Percentiles rank a stretch among this genome's conserved stretches.
These are phyloP conservation scores for Serrognathus titanus DNA, from an alignment of 2,888 invertebrate species.

Conservation along the genomic window DNA sequence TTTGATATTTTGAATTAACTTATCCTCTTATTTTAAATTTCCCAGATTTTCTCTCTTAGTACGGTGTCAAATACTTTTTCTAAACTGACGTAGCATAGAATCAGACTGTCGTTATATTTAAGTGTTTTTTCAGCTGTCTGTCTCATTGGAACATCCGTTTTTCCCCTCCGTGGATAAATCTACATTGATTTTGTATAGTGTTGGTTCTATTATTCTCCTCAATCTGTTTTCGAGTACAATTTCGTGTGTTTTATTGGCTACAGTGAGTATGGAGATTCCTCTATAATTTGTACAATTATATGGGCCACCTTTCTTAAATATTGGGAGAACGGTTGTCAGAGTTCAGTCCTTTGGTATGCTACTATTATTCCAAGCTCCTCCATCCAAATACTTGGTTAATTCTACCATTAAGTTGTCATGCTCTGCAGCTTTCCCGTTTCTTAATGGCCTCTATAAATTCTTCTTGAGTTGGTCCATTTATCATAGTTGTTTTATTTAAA, in stretches of 20 bases:
- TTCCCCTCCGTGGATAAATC: too few relatives aligned
- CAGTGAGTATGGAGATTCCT: neutral
- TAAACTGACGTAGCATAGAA: too few relatives aligned
- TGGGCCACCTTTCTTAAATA: neutral
- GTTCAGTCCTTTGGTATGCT: neutral
- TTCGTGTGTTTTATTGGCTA: neutral
- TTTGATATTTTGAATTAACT: too few relatives aligned
- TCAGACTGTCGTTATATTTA: too few relatives aligned
- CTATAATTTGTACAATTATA: neutral
- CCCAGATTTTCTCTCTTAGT: too few relatives aligned
- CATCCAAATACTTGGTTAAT: neutral
- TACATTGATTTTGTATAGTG: too few relatives aligned
- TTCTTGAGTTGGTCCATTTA: neutral
- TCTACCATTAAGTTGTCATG: neutral
- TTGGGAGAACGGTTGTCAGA: neutral
- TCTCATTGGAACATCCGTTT: too few relatives aligned
- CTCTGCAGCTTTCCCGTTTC: neutral
- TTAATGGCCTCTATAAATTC: neutral
- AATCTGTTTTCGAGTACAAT: neutral
- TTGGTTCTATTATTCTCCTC: neutral
- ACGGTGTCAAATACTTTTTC: too few relatives aligned
- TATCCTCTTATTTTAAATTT: too few relatives aligned
- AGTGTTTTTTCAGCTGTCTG: too few relatives aligned
- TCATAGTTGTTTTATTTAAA: neutral
- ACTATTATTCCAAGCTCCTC: neutral